Conservation (phyloP, 2,888 invertebrate genomes). For the Augochlorella aurata region DNA sequence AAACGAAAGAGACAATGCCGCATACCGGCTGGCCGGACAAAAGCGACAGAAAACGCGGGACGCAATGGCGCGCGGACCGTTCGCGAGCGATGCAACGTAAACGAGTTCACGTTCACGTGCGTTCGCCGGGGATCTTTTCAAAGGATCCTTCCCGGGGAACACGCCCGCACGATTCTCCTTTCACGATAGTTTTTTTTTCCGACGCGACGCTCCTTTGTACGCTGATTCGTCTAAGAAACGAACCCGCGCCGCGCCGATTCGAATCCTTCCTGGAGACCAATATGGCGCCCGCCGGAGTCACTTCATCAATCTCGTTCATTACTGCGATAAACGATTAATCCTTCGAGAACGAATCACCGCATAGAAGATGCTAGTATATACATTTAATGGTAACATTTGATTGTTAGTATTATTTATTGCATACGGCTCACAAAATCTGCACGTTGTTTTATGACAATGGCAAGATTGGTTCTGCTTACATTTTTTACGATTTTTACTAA, state of each 20-base stretch:
- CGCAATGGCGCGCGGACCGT: slow-evolving; percentile 32
- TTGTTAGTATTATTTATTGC: too few species aligned
- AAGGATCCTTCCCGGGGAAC: slow-evolving; percentile 24
- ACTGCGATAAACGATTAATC: too few species aligned
- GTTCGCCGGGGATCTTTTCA: slow-evolving; percentile 34
- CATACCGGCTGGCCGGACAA: slow-evolving; percentile 47
- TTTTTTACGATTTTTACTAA: too few species aligned
- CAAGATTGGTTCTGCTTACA: too few species aligned
- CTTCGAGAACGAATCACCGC: too few species aligned
- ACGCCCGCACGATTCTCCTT: slow-evolving; percentile 18
- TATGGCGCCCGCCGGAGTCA: too few species aligned
- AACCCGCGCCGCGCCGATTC: neutral
- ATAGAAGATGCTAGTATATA: too few species aligned
- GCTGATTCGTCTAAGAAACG: neutral
- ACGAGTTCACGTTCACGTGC: slow-evolving; percentile 41
- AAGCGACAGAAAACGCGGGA: slow-evolving; percentile 60
- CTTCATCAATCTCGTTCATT: too few species aligned
- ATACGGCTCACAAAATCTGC: too few species aligned
- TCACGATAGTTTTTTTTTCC: neutral
- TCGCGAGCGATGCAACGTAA: slow-evolving; percentile 18
- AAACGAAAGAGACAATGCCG: slow-evolving; percentile 57
- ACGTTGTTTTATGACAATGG: too few species aligned
- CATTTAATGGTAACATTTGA: too few species aligned
- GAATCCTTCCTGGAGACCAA: too few species aligned
- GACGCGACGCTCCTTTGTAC: neutral